Percentiles rank a stretch among this genome's conserved stretches.
Evolutionary conservation across 2,888 invertebrate species (phyloP).

Genomic region (Habrosyne pyritoides): DNA sequence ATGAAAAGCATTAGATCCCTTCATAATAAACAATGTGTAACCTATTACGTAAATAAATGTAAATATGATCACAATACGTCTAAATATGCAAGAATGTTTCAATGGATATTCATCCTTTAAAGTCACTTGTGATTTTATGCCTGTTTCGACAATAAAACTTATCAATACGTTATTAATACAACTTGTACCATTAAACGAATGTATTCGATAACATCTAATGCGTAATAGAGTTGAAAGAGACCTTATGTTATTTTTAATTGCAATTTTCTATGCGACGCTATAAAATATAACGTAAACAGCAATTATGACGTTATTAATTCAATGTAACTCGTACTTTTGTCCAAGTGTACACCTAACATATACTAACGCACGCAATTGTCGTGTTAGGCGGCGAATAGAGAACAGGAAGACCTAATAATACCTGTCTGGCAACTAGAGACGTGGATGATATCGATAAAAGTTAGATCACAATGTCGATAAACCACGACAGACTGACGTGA

Average conservation of each 20-base stretch:
- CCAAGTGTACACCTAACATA: background rate
- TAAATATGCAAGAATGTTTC: background rate
- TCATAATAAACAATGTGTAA: too few relatives aligned
- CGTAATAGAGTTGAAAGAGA: background rate
- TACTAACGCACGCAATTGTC: conserved; percentile 50
- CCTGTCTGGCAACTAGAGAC: conserved; percentile 71
- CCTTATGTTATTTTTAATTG: background rate
- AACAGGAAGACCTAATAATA: conserved; percentile 81
- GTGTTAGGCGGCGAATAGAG: conserved; percentile 65
- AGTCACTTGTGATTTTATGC: background rate
- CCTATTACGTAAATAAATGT: background rate
- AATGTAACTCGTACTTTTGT: background rate
- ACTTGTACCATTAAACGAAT: background rate
- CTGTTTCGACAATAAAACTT: background rate
- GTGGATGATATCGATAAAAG: conserved; percentile 48
- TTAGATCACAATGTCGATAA: conserved; percentile 36
- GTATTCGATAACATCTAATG: background rate
- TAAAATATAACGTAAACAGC: background rate
- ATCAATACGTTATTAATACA: background rate
- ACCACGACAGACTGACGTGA: conserved; percentile 3
- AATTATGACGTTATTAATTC: background rate
- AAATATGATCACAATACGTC: background rate
- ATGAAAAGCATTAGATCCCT: too few relatives aligned
- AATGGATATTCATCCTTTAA: too few relatives aligned
- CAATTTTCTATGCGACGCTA: background rate